These are phyloP conservation scores for Cerastoderma edule DNA, from an alignment of 2,888 invertebrate genomes.

Conservation along the genomic window DNA sequence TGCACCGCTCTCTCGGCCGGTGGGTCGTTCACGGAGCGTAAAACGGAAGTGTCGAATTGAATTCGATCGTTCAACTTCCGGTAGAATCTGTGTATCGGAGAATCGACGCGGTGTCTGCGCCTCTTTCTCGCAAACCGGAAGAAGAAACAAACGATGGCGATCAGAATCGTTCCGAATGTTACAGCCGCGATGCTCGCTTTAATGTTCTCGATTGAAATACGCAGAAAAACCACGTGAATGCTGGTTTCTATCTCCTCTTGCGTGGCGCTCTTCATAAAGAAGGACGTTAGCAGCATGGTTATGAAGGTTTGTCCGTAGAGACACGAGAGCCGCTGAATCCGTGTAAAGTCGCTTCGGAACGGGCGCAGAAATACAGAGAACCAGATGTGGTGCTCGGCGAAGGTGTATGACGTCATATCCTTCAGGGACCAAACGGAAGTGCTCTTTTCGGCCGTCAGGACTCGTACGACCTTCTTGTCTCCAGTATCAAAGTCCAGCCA, in stretches of 20 bases:
- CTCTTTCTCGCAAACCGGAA: constrained; percentile 64
- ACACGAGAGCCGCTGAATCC: constrained; percentile 77
- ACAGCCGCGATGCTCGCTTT: constrained; percentile 66
- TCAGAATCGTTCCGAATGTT: constrained; percentile 79
- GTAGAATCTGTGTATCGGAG: constrained; percentile 33
- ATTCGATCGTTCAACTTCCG: constrained; percentile 37
- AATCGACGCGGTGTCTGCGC: constrained; percentile 26
- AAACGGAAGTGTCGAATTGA: constrained; percentile 42
- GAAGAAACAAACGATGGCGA: constrained; percentile 74
- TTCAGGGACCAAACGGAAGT: constrained; percentile 81
- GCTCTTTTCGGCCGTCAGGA: constrained; percentile 80
- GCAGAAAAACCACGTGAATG: constrained; percentile 29
- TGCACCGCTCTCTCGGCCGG: constrained; percentile 44
- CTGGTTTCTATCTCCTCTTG: constrained; percentile 9
- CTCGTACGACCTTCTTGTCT: constrained; percentile 83
- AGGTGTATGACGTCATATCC: constrained; percentile 81
- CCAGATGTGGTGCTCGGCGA: constrained; percentile 84
- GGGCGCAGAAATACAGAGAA: constrained; percentile 84
- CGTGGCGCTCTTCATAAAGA: constrained; percentile 61
- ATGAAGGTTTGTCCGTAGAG: constrained; percentile 68
- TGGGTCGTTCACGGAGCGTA: constrained; percentile 30
- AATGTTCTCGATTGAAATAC: constrained; percentile 67
- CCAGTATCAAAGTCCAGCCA: constrained; percentile 84
- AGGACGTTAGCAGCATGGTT: constrained; percentile 73
- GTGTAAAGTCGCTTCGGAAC: constrained; percentile 83